Evolutionary conservation across 2,797 vertebrate genomes (phyloP), one percentile per base, ranked within the genome.

Genomic region (Urophycis tenuis): DNA sequence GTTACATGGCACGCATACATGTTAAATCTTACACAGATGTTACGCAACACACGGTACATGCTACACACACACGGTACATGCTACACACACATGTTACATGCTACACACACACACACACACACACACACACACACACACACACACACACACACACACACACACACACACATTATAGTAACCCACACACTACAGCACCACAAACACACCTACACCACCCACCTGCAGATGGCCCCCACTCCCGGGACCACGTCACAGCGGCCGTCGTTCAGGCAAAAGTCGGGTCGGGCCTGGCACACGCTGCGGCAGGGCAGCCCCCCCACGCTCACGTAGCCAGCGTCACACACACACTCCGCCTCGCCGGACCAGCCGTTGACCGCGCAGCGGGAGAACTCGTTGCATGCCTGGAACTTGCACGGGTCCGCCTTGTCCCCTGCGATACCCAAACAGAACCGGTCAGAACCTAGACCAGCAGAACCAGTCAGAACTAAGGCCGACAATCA

Each of bases 221-320:
- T 97, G 87, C 98, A 99, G 91, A 99, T 98, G 85, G 97, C 96
- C 76, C 98, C 96, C 82, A 97, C 95, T 36, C 95, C 96, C 0
- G 95, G 95, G 81, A 98, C 95, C 81, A 98, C 93, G 91, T 99
- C 98, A 79, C 97, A 99, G 85, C 99, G 99, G 75, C 98, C 98
- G 0, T 99, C 96, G 0, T 99, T 99, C 78, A 96, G 93, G 89
- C 98, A 99, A 74, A 99, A 99, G 85, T 96, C 93, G 5, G 94
- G 91, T 39, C 93, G 93, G 79, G 99, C 91, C 8, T 98, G 95
- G 84, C 98, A 99, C 79, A 98, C 91, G 79, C 97, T 99, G 83
- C 95, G 97, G 88, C 98, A 99, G 0, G 97, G 98, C 78, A 95
- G 89, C 29, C 94, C 93, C 0, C 97, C 94, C 15, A 98, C 90